These are phyloP conservation scores for Apotomis capreana DNA, from an alignment of 2,888 invertebrate species.

Conservation along the genomic window DNA sequence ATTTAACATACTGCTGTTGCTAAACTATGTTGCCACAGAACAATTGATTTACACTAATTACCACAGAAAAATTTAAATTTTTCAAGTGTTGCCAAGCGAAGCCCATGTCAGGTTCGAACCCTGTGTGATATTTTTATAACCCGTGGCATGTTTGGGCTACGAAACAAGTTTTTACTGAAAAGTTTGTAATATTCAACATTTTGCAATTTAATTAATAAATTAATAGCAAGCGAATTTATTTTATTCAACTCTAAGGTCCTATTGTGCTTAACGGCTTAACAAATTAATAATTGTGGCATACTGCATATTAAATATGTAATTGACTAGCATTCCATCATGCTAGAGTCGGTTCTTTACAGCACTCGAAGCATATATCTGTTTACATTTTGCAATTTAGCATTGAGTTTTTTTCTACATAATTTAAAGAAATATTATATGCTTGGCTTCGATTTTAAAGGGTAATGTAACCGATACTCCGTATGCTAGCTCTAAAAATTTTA, in stretches of 20 bases:
- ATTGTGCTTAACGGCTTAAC: conserved; percentile 34
- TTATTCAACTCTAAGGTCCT: conserved; percentile 13
- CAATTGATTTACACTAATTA: neutral
- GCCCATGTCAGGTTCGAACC: conserved; percentile 30
- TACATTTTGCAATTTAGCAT: neutral
- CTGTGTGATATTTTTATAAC: conserved; percentile 1
- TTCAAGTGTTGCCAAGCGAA: conserved; percentile 17
- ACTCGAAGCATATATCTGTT: neutral
- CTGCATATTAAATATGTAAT: conserved; percentile 2
- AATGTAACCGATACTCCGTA: conserved; percentile 1
- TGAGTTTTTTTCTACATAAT: neutral
- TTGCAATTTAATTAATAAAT: conserved; percentile 15
- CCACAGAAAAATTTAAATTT: too few relatives aligned
- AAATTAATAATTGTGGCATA: conserved; percentile 27
- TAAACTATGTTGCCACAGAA: neutral
- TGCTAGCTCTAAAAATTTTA: conserved; percentile 30
- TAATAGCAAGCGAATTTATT: conserved; percentile 39
- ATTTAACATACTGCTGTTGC: neutral
- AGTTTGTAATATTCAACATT: neutral
- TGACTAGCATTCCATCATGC: neutral
- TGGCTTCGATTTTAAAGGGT: conserved; percentile 15
- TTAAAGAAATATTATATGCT: conserved; percentile 19
- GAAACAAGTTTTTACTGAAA: too few relatives aligned
- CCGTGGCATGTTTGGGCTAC: neutral
- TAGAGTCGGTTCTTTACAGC: neutral